These are phyloP conservation scores for Sparidentex hasta DNA, from an alignment of 2,797 vertebrate genomes.

Conservation along the genomic window DNA sequence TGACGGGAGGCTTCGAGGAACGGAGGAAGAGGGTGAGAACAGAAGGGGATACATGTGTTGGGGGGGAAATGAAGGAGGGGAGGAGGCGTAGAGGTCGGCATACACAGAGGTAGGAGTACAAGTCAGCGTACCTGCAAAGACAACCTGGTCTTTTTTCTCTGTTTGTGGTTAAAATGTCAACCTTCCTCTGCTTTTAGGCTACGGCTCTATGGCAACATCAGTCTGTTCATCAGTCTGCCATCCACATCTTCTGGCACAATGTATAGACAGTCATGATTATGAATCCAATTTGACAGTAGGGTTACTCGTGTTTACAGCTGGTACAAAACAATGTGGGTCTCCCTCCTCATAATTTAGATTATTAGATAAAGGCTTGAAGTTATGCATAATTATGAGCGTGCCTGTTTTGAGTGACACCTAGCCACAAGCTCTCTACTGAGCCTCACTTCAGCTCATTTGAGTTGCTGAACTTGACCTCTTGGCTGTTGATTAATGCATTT, in stretches of 20 bases:
- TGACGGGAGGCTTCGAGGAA: constrained; percentile 31
- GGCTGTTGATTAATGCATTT: no score
- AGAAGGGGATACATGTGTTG: constrained; percentile 56
- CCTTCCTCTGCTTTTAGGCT: background rate
- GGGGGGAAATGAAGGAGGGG: constrained; percentile 8
- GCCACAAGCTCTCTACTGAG: no score
- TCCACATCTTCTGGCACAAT: background rate
- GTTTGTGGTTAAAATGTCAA: background rate
- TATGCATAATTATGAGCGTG: no score
- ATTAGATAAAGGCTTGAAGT: no score
- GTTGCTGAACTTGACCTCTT: no score
- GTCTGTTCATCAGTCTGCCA: background rate
- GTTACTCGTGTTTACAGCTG: no score
- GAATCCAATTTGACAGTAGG: no score
- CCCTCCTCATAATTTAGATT: no score
- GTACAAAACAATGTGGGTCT: no score
- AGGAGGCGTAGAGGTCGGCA: constrained; percentile 14
- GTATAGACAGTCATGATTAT: background rate
- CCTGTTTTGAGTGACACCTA: no score
- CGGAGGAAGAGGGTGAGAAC: constrained; percentile 33
- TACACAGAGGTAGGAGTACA: constrained; percentile 4
- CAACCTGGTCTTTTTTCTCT: background rate
- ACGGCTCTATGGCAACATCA: background rate
- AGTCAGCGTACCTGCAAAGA: background rate
- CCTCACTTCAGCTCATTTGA: no score